A percentile compares a stretch with the other conserved stretches of the same genome.
phyloP scores from a whole-genome alignment of 2,113 vertebrate species.

The Amia ocellicauda region DNA sequence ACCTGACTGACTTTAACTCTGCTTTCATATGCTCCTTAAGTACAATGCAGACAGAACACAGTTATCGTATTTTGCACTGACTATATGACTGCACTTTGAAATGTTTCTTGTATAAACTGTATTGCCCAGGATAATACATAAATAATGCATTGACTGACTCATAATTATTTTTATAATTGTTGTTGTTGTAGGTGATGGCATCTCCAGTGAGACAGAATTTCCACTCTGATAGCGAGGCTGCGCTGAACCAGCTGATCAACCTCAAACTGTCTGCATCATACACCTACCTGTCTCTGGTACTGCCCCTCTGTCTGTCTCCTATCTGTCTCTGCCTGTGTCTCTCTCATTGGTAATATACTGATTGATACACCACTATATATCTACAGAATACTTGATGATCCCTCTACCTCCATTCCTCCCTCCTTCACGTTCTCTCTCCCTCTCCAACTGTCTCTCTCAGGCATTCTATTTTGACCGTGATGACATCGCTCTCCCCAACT shows the following conservation, averaged over 20 bases:
- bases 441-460: too few relatives aligned
- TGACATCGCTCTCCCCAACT: slow-evolving; percentile 59
- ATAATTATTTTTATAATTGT: too few relatives aligned
- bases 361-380: neutral
- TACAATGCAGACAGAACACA: too few relatives aligned
- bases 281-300: slow-evolving; percentile 58
- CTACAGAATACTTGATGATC: neutral
- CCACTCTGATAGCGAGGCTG: slow-evolving; percentile 54
- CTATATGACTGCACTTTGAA: too few relatives aligned
- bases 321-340: neutral
- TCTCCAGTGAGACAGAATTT: slow-evolving; percentile 59
- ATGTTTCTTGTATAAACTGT: too few relatives aligned
- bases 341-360: neutral
- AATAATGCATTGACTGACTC: too few relatives aligned
- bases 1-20: too few relatives aligned
- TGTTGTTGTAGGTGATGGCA: slow-evolving; percentile 47
- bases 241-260: slow-evolving; percentile 63
- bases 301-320: neutral
- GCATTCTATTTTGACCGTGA: slow-evolving; percentile 70
- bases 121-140: too few relatives aligned
- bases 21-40: too few relatives aligned
- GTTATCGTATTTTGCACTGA: too few relatives aligned
- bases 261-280: slow-evolving; percentile 62
- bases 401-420: too few relatives aligned
- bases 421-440: too few relatives aligned